Percentiles rank a stretch among this genome's conserved stretches.
Evolutionary conservation across 2,888 invertebrate species (phyloP).

Genomic region (Andrena haemorrhoa): DNA sequence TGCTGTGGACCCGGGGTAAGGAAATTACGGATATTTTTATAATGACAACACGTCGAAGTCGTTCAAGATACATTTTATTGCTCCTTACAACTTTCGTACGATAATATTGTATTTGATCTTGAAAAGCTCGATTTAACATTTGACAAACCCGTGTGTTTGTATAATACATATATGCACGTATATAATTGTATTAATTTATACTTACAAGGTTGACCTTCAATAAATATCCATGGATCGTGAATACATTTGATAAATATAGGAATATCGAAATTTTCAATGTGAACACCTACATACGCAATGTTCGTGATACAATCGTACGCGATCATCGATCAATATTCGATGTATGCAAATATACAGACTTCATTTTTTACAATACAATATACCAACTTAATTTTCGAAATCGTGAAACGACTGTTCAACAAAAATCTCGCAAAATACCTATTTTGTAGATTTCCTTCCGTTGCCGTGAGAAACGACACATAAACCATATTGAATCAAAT

Average conservation of each 20-base stretch:
- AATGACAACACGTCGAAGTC: slow-evolving; percentile 5
- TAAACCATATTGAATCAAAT: neutral
- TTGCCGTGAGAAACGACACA: neutral
- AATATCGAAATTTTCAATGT: slow-evolving; percentile 16
- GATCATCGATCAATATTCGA: slow-evolving; percentile 28
- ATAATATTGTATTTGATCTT: slow-evolving; percentile 52
- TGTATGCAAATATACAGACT: slow-evolving; percentile 14
- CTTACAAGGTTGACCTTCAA: slow-evolving; percentile 21
- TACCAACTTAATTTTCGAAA: slow-evolving; percentile 2
- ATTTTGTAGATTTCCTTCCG: neutral
- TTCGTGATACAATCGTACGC: neutral
- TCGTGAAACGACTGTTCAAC: slow-evolving; percentile 20
- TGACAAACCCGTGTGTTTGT: slow-evolving; percentile 26
- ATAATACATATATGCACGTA: slow-evolving; percentile 40
- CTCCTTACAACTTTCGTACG: slow-evolving; percentile 65
- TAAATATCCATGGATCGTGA: slow-evolving; percentile 39
- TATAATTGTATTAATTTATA: slow-evolving; percentile 44
- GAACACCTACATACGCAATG: slow-evolving; percentile 18
- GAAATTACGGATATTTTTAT: neutral
- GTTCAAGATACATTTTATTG: slow-evolving; percentile 68
- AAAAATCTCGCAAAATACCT: slow-evolving; percentile 1
- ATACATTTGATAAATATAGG: slow-evolving; percentile 37
- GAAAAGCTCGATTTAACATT: slow-evolving; percentile 58
- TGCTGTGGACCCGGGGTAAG: too few relatives aligned
- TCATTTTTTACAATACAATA: neutral